Evolutionary conservation across 2,888 invertebrate species (phyloP), one percentile per base, ranked within the genome.

Genomic region (Eilema griseolum): DNA sequence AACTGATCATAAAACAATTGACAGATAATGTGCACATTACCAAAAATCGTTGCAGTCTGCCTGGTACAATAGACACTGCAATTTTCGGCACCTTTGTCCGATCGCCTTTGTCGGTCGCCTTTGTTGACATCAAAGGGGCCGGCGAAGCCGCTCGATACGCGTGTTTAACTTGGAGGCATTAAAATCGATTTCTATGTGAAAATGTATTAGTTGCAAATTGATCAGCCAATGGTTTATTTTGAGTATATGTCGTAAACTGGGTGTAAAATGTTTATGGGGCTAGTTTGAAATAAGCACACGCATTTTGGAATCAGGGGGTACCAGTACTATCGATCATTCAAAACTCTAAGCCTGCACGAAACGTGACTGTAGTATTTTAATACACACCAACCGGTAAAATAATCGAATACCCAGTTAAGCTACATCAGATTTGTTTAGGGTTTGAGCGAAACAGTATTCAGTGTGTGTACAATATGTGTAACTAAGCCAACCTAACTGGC

Each of bases 61-160:
- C 69, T 79, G 79, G 82, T 86, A 89, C 89, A 90, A 90, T 86
- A 85, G 86, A 71, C 74, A 70, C 76, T 80, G 76, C 77, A 74
- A 77, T 73, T 76, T 83, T 88, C 90, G 92, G 89, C 77, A 74
- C 87, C 89, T 93, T 93, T 93, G 94, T 92, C 92, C 92, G 93
- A 92, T 78, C 72, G 74, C 83, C 86, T 93, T 92, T 93, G 95
- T 92, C 93, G 93, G 92, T 78, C 72, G 74, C 83, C 86, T 92
- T 92, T 93, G 90, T 89, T 83, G 84, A 84, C 85, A 79, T 90
- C 89, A 94, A 93, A 94, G 88, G 87, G 67, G 83, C 92, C 92
- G 93, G 83, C 85, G 87, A 85, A 67, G 83, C 92, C 92, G 93
- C 85, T 86, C 84, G 88, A 88, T 90, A 92, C 89, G 88, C 88